Conservation (phyloP, 2,797 vertebrate genomes). For the Ciconia nigra region DNA sequence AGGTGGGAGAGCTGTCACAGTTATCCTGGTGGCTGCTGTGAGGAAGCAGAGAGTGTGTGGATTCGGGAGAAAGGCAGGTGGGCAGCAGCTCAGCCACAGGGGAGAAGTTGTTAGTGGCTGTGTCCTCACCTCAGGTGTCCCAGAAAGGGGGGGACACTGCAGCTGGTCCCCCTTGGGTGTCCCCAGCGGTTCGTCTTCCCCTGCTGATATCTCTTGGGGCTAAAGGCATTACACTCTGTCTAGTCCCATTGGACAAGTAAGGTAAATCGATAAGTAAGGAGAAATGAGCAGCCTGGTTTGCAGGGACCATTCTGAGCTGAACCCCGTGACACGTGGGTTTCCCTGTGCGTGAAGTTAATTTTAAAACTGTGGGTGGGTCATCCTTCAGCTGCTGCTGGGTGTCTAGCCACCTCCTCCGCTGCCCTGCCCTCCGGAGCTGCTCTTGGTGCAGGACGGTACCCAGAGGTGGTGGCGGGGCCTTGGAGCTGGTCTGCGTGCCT, state of each 20-base stretch:
- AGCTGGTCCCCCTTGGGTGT: not conserved
- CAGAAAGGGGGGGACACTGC: not conserved
- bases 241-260: no score
- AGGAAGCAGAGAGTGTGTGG: slow-evolving; percentile 7
- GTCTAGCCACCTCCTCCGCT: not conserved
- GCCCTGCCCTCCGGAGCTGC: not conserved
- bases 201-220: no score
- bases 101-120: slow-evolving; percentile 6
- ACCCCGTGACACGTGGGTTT: fast-evolving
- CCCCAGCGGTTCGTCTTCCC: not conserved
- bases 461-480: not conserved
- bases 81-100: slow-evolving; percentile 15
- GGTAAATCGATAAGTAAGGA: not conserved
- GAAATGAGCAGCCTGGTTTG: not conserved
- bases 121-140: not conserved
- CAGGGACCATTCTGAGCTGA: not conserved
- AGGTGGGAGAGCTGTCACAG: not conserved
- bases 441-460: no score
- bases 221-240: not conserved
- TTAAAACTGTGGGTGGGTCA: not conserved
- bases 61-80: not conserved
- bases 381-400: not conserved
- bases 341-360: not conserved
- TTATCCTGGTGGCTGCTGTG: not conserved
- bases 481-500: not conserved